Conservation (phyloP, 2,113 vertebrate genomes). For the Alligator sinensis region DNA sequence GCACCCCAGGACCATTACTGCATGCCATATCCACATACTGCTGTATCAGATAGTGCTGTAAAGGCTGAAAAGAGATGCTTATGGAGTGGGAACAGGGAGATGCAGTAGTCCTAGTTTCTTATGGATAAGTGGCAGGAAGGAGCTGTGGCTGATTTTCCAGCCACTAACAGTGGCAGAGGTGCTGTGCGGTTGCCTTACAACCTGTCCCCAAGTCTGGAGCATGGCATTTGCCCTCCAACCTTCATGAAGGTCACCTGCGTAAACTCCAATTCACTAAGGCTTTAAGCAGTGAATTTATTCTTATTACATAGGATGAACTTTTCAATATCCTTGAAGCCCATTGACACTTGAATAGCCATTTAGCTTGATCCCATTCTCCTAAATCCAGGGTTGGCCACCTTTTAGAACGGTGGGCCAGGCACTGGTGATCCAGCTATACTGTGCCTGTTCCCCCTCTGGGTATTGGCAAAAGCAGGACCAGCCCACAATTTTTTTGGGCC, state of each 20-base stretch:
- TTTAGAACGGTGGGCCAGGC: no score
- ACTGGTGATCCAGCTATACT: no score
- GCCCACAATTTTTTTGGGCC: no score
- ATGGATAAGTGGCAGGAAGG: no score
- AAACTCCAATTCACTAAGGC: neutral
- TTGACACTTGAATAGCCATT: neutral
- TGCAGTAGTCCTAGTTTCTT: neutral
- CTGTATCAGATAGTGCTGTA: neutral
- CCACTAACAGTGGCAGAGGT: no score
- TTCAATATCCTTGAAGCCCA: neutral
- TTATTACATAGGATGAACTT: neutral
- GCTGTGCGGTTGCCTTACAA: neutral
- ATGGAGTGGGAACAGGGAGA: neutral
- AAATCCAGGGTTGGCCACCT: neutral
- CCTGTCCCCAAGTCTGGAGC: neutral
- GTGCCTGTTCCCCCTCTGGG: no score
- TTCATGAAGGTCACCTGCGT: neutral
- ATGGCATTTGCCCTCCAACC: neutral
- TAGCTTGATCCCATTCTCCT: neutral
- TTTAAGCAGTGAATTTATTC: neutral
- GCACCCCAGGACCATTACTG: no score
- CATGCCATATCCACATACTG: no score
- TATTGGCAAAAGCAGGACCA: no score
- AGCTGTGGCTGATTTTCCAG: no score
- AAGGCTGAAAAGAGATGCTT: neutral